These are phyloP conservation scores for Heliconius himera DNA, from an alignment of 1,140 invertebrate species.

Conservation along the genomic window DNA sequence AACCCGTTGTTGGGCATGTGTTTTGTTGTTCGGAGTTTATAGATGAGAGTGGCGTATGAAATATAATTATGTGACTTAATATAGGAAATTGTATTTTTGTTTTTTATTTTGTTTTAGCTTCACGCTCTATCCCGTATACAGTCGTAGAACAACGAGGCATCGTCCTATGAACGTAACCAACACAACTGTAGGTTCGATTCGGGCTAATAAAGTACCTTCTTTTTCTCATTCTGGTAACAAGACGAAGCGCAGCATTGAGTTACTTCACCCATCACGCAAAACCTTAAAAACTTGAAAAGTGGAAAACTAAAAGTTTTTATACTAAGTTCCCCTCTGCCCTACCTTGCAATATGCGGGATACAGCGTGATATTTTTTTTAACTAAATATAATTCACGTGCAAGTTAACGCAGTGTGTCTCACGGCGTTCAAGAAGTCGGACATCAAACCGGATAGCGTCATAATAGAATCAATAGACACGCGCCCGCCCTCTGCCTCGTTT, in stretches of 20 bases:
- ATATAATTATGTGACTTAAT: too few species aligned
- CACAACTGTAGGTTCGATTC: too few species aligned
- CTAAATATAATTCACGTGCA: background rate
- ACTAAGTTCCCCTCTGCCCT: background rate
- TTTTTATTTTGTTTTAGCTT: too few species aligned
- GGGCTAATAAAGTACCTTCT: too few species aligned
- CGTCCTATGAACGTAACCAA: too few species aligned
- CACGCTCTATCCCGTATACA: too few species aligned
- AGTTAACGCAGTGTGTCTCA: background rate
- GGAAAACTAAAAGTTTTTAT: background rate
- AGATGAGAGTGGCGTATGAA: background rate
- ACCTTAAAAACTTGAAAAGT: background rate
- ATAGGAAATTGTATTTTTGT: too few species aligned
- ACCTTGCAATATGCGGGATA: background rate
- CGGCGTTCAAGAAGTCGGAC: constrained; percentile 12
- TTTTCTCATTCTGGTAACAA: too few species aligned
- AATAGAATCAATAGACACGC: constrained; percentile 32
- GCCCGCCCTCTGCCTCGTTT: constrained; percentile 20
- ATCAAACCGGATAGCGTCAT: constrained; percentile 25
- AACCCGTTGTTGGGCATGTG: background rate
- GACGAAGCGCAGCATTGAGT: too few species aligned
- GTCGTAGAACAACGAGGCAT: too few species aligned
- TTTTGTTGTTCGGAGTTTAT: background rate
- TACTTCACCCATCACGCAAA: too few species aligned
- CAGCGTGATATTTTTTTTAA: background rate